Base-by-base conservation (phyloP, 2,797 vertebrate genomes). In the Meda fulgida region DNA sequence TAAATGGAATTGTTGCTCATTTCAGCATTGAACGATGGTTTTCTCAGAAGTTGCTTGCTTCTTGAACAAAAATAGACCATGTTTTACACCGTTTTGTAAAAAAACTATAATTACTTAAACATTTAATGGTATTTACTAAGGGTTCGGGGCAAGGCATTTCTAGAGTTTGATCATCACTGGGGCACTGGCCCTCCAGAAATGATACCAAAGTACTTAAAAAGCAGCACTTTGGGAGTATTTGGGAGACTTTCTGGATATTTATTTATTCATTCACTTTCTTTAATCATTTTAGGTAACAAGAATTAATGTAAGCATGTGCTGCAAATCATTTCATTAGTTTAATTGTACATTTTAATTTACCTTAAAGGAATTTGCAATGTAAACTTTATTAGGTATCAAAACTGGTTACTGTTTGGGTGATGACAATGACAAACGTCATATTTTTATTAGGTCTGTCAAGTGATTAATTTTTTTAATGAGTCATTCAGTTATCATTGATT, bases 1-100 rank as follows among this genome's bases (percentile, higher is more conserved):
- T 83, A 16, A 63, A 75, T 18, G 40, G 58, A 83, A 83, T 83
- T 48, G 70, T 65, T 63, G 70, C 19, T 83, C 29, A 36, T 72
- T 82, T 82, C 21, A 60, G 38, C 53, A 78, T 43, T 78, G 36
- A 63, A 19, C 23, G 36, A 63, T 58, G 53, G 4, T 29, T 46
- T 58, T 46, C 19, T 63, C 53, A 18, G 69, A 63, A 34, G 53
- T 46, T 46, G 80, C 36, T 19, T 16, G 2, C 23, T 77, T 5
- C 34, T 60, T 8, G 7, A 48, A 21, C 60, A 76, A 29, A 63
- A 65, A 83, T 67, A 19, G 31, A 40, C 31, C 38, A 11, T 13
- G 55, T 7, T 16, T 19, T 26, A 36, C 55, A 71, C 46, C 8
- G 60, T 36, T 60, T 29, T 72, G 69, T 31, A 18, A 71, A 53